Conservation (phyloP, 2,113 vertebrate genomes). For the Chlorodrepanis virens region DNA sequence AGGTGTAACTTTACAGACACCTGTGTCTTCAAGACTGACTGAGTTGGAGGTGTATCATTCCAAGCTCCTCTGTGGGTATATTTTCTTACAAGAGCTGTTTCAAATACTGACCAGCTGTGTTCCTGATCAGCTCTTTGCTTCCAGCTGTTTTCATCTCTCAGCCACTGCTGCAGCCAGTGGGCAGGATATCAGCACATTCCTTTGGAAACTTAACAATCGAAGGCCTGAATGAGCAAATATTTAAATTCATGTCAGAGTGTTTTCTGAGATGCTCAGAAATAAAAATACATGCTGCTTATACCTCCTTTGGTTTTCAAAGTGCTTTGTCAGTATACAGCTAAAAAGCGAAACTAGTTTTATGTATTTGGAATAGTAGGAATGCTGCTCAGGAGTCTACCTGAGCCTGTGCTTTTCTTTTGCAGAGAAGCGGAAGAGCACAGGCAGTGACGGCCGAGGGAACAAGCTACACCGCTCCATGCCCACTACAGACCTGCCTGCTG, state of each 20-base stretch:
- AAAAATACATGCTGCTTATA: not conserved
- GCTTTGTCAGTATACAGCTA: not conserved
- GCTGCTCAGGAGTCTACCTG: not conserved
- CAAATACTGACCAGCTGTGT: not conserved
- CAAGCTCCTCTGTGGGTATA: accelerated
- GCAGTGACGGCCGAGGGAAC: slow-evolving; percentile 72
- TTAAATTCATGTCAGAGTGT: not conserved
- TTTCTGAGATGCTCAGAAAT: not conserved
- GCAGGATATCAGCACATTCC: not conserved
- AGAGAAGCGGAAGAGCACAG: slow-evolving; percentile 74
- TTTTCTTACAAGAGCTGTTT: not conserved
- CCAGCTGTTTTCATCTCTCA: not conserved
- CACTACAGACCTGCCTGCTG: slow-evolving; percentile 73
- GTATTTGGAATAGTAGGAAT: not conserved
- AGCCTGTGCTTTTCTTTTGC: slow-evolving; percentile 27
- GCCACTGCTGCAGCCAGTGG: not conserved
- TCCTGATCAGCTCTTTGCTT: not conserved
- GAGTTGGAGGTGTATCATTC: not conserved
- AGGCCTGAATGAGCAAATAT: not conserved
- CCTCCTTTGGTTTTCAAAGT: not conserved
- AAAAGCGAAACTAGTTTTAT: not conserved
- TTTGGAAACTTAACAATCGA: not conserved
- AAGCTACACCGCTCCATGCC: slow-evolving; percentile 67
- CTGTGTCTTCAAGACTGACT: not conserved
- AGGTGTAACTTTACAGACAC: not conserved